A percentile compares a stretch with the other conserved stretches of the same genome.
Conservation (phyloP, 2,113 vertebrate genomes). For the Gulo gulo region DNA sequence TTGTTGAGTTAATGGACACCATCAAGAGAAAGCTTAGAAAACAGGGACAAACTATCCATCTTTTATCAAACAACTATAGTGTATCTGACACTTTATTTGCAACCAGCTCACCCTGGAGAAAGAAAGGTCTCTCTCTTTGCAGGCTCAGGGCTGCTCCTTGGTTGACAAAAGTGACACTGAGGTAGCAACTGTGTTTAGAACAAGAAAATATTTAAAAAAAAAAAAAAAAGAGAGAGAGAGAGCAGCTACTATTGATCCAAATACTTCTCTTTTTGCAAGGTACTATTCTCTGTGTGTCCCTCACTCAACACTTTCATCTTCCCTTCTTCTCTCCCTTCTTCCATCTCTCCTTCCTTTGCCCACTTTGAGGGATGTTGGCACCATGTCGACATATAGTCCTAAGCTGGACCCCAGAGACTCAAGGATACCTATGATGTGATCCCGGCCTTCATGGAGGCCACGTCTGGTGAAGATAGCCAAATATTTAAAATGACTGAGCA, state of each 20-base stretch:
- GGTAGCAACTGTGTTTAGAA: too few species aligned
- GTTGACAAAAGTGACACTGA: not conserved
- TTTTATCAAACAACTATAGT: not conserved
- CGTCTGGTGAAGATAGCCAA: not conserved
- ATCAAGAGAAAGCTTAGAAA: not conserved
- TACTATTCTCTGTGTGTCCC: too few species aligned
- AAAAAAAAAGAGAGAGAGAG: too few species aligned
- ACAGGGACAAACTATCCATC: not conserved
- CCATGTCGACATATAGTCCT: too few species aligned
- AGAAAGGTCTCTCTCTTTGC: not conserved
- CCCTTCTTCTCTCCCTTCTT: not conserved
- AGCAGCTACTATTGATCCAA: not conserved
- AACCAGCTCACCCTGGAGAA: not conserved
- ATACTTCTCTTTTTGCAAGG: not conserved
- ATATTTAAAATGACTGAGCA: not conserved
- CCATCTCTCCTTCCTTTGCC: not conserved
- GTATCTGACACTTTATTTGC: not conserved
- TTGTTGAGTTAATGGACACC: not conserved
- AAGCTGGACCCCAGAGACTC: not conserved
- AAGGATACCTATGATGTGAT: not conserved
- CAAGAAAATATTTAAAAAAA: not conserved
- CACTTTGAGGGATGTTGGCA: not conserved
- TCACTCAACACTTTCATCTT: not conserved
- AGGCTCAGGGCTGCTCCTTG: not conserved
- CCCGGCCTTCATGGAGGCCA: not conserved